Base-by-base conservation (phyloP, 2,113 vertebrate genomes). In the Monopterus albus region DNA sequence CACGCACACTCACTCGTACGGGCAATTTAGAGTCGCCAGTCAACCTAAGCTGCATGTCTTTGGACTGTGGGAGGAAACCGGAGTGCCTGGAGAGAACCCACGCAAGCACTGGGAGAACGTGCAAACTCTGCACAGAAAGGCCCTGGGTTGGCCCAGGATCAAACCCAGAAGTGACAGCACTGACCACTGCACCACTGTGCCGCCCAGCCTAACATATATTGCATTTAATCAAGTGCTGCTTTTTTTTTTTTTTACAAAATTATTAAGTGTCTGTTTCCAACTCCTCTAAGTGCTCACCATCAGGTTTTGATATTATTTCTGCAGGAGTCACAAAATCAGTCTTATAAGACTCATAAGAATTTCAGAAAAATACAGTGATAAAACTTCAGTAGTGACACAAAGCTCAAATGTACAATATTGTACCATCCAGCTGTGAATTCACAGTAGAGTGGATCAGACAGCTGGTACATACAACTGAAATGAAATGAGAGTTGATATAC, bases 211-310 rank as follows among this genome's bases (percentile, higher is more conserved):
- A 57, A 12, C 36, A 46, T 0, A 42, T n/a, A 31, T 5, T 29
- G 28, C 10, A 31, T 25, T 20, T 25, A 29, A 43, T 43, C 51
- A 15, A 15, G 25, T 42, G 31, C 52, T n/a, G n/a, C n/a, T n/a
- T n/a, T 43, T 10, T n/a, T 57, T 18, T 4, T 7, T 43, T n/a
- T 9, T 26, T 15, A 18, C 8, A 56, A 43, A 69, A 61, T 11
- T 35, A 18, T 53, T 18, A 78, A 80, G 45, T 59, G 67, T 85
- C 61, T 81, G 79, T 86, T 82, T 86, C 51, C 31, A 87, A 81
- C n/a, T n/a, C n/a, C n/a, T n/a, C n/a, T 73, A 81, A 82, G 57
- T 53, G 79, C 69, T 75, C 39, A 62, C 11, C 47, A 62, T 59
- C 23, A 61, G 53, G 7, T 47, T 51, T 59, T 50, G 36, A 56